These are phyloP conservation scores for Pheucticus melanocephalus DNA, from an alignment of 2,113 vertebrate genomes.

Conservation along the genomic window DNA sequence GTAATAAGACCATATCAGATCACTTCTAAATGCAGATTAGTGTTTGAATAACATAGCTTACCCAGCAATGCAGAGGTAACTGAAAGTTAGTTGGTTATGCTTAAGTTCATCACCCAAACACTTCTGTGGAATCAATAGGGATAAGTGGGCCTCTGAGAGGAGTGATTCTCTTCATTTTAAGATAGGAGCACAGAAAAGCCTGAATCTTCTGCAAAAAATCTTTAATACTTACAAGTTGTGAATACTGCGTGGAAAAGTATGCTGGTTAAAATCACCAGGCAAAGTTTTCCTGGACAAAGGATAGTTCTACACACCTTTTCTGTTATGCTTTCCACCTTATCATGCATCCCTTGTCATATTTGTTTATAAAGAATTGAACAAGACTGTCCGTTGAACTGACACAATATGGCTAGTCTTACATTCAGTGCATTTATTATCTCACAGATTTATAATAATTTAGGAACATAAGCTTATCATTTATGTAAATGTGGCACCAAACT, in stretches of 20 bases:
- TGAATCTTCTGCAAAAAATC: not conserved
- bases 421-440: not conserved
- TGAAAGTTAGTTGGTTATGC: not conserved
- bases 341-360: rapidly evolving
- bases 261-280: not conserved
- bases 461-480: not conserved
- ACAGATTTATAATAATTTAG: not conserved
- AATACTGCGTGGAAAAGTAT: not conserved
- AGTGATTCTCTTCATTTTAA: not conserved
- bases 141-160: not conserved
- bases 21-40: not conserved
- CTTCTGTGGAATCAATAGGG: not conserved
- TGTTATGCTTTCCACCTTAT: not conserved
- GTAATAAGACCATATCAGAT: not conserved
- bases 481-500: not conserved
- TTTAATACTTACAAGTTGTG: not conserved
- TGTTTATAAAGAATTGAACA: not conserved
- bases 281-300: not conserved
- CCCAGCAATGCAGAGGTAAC: not conserved
- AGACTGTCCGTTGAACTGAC: not conserved
- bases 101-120: not conserved
- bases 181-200: not conserved
- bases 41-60: not conserved
- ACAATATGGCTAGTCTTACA: not conserved
- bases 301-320: not conserved